These are phyloP conservation scores for Pelobates cultripes DNA, from an alignment of 2,797 vertebrate genomes.

Conservation along the genomic window DNA sequence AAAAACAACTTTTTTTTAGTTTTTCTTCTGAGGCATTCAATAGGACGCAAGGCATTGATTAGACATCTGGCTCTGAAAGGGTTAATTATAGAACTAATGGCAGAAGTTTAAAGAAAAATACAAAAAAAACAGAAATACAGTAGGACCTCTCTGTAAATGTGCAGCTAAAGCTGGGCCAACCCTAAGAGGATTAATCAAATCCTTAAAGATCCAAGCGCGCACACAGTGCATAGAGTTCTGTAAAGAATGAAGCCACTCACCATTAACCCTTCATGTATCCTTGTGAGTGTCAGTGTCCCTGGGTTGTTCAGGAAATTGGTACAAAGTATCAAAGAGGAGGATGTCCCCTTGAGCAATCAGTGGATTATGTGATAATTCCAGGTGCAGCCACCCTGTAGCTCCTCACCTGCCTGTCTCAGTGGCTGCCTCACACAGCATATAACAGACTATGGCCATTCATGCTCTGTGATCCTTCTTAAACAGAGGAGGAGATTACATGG, in stretches of 20 bases:
- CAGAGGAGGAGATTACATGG: constrained; percentile 66
- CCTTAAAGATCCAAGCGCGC: constrained; percentile 60
- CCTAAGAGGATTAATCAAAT: constrained; percentile 80
- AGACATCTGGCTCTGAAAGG: too few species aligned
- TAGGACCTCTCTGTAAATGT: neutral
- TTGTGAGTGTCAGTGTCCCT: neutral
- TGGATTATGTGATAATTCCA: neutral
- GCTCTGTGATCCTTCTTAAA: constrained; percentile 73
- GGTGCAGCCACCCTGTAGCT: neutral
- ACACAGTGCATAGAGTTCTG: neutral
- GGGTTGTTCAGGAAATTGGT: neutral
- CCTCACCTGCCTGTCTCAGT: neutral
- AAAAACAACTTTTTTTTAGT: too few species aligned
- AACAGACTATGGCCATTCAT: constrained; percentile 66
- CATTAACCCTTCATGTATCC: constrained; percentile 9
- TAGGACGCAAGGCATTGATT: too few species aligned
- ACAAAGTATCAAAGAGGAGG: neutral
- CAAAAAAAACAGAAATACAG: too few species aligned
- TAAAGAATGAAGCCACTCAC: neutral
- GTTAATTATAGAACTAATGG: too few species aligned
- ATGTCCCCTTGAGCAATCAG: neutral
- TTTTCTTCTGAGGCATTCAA: too few species aligned
- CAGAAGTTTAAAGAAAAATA: too few species aligned
- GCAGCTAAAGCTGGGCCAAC: neutral
- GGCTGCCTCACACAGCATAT: constrained; percentile 7